phyloP scores from a whole-genome alignment of 1,140 invertebrate genomes.

The Drosophila sp. region DNA sequence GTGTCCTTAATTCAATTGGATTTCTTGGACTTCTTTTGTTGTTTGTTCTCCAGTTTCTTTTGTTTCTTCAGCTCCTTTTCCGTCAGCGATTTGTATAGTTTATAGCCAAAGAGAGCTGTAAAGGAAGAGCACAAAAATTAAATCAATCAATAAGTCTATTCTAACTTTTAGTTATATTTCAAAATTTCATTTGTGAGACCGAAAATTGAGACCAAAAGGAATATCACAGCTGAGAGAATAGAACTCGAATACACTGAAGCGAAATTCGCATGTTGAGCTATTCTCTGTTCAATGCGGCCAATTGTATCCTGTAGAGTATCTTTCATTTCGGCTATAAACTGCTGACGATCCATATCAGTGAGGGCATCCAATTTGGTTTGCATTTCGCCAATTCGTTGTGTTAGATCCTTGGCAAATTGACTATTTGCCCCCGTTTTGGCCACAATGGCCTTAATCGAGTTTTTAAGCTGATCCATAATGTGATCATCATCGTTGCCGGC shows the following conservation, averaged over 20 bases:
- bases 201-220: constrained; percentile 69
- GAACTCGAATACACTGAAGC: constrained; percentile 68
- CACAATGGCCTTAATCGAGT: constrained; percentile 66
- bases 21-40: constrained; percentile 79
- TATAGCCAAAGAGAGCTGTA: constrained; percentile 93
- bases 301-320: constrained; percentile 66
- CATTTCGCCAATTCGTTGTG: constrained; percentile 55
- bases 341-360: constrained; percentile 51
- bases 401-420: constrained; percentile 65
- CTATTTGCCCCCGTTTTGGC: constrained; percentile 66
- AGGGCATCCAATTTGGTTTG: constrained; percentile 65
- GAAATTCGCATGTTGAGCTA: constrained; percentile 65
- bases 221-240: constrained; percentile 65
- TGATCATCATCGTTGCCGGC: constrained; percentile 29
- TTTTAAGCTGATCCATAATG: constrained; percentile 65
- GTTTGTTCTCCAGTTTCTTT: constrained; percentile 85
- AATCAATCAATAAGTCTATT: background rate
- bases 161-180: background rate
- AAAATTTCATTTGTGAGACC: constrained; percentile 51
- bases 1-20: constrained; percentile 52
- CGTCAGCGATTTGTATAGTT: constrained; percentile 90
- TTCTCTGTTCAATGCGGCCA: constrained; percentile 54
- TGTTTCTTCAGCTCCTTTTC: constrained; percentile 89
- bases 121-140: constrained; percentile 56
- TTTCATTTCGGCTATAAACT: constrained; percentile 70